phyloP scores from a whole-genome alignment of 2,113 vertebrate genomes.

The Oncorhynchus keta region DNA sequence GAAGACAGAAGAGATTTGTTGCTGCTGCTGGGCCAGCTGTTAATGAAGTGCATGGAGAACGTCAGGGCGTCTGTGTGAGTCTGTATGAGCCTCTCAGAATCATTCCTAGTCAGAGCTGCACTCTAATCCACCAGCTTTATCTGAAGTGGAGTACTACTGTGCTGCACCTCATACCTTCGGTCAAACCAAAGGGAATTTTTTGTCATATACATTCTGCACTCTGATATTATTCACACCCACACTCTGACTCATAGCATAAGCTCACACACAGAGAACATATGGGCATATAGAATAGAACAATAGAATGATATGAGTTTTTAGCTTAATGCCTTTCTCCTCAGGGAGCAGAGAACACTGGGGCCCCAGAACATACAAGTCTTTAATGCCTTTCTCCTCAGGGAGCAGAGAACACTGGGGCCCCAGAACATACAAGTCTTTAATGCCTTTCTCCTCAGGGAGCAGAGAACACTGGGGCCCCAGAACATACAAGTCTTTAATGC shows the following conservation, averaged over 20 bases:
- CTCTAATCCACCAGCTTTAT: background rate
- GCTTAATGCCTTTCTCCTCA: background rate
- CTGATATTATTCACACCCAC: background rate
- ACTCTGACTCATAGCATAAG: background rate
- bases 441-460: background rate
- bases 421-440: constrained; percentile 9
- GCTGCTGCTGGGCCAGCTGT: background rate
- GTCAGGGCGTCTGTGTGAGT: background rate
- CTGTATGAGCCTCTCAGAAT: background rate
- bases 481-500: constrained; percentile 8
- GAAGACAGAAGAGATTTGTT: constrained; percentile 18
- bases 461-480: background rate
- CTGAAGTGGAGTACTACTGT: background rate
- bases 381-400: constrained; percentile 46
- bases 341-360: background rate
- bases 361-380: constrained; percentile 13
- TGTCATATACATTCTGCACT: background rate
- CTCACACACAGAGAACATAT: background rate
- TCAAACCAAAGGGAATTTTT: background rate
- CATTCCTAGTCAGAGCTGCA: background rate
- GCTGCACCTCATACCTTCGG: background rate
- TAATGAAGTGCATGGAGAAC: constrained; percentile 24
- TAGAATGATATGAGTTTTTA: background rate
- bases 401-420: background rate
- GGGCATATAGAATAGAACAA: too few species aligned